Base-by-base conservation (phyloP, 2,113 vertebrate genomes). In the Phyllopteryx taeniolatus region DNA sequence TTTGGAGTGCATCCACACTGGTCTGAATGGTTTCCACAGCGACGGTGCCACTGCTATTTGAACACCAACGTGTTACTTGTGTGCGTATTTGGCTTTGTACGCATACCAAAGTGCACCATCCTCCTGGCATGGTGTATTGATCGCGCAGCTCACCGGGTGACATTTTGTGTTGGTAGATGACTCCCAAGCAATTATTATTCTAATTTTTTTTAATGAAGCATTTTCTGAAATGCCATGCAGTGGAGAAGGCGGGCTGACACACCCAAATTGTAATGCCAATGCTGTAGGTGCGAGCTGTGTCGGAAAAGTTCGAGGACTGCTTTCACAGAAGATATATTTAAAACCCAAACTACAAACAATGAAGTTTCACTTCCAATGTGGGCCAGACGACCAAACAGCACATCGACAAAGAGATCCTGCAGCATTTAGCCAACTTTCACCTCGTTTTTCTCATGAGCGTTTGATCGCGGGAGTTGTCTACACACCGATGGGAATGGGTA, bases 1-100 rank as follows among this genome's bases (percentile, higher is more conserved):
- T 83, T 77, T 78, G 70, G 78, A 84, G 71, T 56, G 73, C 71
- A 65, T 83, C 77, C 33, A 75, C 81, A 75, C 76, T 51, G 68
- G 78, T 77, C 77, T 84, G 70, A 88, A 79, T 80, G 80, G 87
- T 85, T 88, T 87, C 81, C 83, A 88, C 84, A 84, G 87, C 17
- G 85, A 90, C 86, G 68, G 46, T 42, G 39, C 63, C 77, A 67
- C 71, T 46, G 65, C 67, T 63, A n/a, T 69, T 59, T 61, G 47
- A 66, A 49, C 72, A 57, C 68, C 56, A 76, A 57, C 33, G 17
- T 33, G 44, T 22, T 43, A 19, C 39, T 19, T n/a, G 1, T 54
- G 31, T 9, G 5, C 63, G 66, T 60, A 74, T 84, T 68, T 57
- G 71, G 70, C 56, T 72, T 51, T 67, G 54, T 56, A 33, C 74